These are phyloP conservation scores for Macaria liturata DNA, from an alignment of 2,888 invertebrate genomes.

Conservation along the genomic window DNA sequence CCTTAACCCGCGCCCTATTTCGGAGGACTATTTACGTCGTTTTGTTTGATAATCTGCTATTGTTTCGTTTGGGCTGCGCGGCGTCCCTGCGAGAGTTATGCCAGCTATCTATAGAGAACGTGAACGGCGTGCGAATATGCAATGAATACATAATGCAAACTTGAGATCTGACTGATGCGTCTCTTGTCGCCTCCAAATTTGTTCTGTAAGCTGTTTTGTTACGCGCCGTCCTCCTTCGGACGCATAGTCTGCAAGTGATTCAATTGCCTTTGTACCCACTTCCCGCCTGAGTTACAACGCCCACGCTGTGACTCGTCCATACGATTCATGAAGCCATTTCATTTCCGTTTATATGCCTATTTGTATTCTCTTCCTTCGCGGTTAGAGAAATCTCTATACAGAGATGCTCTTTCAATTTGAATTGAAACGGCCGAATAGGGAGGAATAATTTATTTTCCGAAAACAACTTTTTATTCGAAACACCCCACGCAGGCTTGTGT, in stretches of 20 bases:
- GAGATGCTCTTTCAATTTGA: conserved; percentile 78
- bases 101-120: conserved; percentile 76
- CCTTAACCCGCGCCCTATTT: conserved; percentile 77
- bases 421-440: conserved; percentile 76
- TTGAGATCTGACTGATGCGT: conserved; percentile 39
- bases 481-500: conserved; percentile 54
- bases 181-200: conserved; percentile 19
- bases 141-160: conserved; percentile 62
- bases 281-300: conserved; percentile 55
- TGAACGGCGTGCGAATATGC: conserved; percentile 72
- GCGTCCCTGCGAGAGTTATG: conserved; percentile 77
- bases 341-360: conserved; percentile 77
- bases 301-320: conserved; percentile 57
- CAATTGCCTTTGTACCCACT: conserved; percentile 46
- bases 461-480: conserved; percentile 67
- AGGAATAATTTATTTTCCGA: conserved; percentile 72
- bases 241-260: conserved; percentile 26
- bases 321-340: conserved; percentile 73
- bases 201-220: background rate
- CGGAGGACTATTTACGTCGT: conserved; percentile 78
- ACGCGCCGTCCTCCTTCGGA: conserved; percentile 12
- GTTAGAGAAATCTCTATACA: conserved; percentile 77
- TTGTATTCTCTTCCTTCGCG: conserved; percentile 74
- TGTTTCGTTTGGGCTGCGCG: conserved; percentile 71
- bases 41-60: conserved; percentile 81